These are phyloP conservation scores for Drosophila antonietae DNA, from an alignment of 2,888 invertebrate species.

Conservation along the genomic window DNA sequence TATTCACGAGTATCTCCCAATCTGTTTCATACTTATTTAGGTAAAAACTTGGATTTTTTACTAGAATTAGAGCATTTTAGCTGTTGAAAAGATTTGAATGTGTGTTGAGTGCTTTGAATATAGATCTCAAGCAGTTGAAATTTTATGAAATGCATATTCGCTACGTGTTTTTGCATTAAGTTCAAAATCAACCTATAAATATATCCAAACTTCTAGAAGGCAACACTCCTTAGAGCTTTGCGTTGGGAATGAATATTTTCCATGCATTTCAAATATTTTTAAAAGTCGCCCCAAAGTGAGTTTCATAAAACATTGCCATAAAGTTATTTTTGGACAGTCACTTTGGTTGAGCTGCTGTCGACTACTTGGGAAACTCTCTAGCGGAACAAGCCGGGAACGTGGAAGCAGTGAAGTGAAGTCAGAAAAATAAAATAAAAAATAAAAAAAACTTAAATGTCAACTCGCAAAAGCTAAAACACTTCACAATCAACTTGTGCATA, in stretches of 20 bases:
- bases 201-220: neutral
- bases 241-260: no score
- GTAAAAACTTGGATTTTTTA: neutral
- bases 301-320: conserved; percentile 28
- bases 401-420: conserved; percentile 12
- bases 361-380: conserved; percentile 30
- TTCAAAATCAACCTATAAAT: neutral
- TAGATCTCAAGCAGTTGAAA: neutral
- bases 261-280: no score
- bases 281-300: conserved; percentile 9
- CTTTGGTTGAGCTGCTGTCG: conserved; percentile 22
- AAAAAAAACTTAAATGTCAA: conserved; percentile 66
- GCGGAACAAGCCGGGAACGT: neutral
- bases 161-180: neutral
- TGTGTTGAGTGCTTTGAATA: no score
- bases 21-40: no score
- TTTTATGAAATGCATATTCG: no score
- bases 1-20: no score
- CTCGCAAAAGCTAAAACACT: conserved; percentile 74
- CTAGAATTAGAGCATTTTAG: neutral
- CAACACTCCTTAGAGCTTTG: neutral
- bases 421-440: conserved; percentile 47
- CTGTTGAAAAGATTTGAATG: neutral
- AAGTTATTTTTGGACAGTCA: conserved; percentile 29
- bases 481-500: conserved; percentile 69